Evolutionary conservation across 2,888 invertebrate species (phyloP).

Genomic region (Calameuta idolon): DNA sequence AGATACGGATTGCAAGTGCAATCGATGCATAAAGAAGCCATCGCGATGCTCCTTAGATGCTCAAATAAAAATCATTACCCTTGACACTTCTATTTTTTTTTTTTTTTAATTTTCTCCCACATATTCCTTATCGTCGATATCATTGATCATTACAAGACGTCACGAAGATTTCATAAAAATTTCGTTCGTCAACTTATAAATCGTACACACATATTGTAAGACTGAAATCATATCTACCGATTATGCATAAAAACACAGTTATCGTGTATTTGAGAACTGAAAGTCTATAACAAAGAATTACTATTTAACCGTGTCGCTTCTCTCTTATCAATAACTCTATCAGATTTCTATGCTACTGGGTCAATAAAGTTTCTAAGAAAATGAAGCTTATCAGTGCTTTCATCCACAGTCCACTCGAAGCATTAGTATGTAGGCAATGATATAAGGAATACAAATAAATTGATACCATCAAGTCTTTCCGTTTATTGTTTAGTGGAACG

Average conservation of each 20-base stretch:
- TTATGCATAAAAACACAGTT: not conserved
- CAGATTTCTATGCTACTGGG: too few relatives aligned
- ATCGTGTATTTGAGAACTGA: not conserved
- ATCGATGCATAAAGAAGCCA: not conserved
- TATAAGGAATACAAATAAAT: not conserved
- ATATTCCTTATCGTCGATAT: too few relatives aligned
- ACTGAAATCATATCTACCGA: not conserved
- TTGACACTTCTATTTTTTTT: not conserved
- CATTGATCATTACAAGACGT: too few relatives aligned
- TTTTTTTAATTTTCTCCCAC: not conserved
- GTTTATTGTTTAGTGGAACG: not conserved
- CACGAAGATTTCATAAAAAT: too few relatives aligned
- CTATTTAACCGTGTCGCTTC: not conserved
- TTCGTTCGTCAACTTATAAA: too few relatives aligned
- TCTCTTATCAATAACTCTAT: too few relatives aligned
- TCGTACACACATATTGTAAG: not conserved
- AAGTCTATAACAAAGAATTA: not conserved
- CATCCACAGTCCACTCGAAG: not conserved
- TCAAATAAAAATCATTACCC: not conserved
- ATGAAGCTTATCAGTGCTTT: not conserved
- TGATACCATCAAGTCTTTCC: not conserved
- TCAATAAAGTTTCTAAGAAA: not conserved
- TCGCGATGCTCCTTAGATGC: not conserved
- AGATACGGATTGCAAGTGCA: not conserved
- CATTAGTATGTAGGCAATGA: not conserved